phyloP scores from a whole-genome alignment of 92 coral and sea anemone genomes.

The Desmophyllum pertusum region DNA sequence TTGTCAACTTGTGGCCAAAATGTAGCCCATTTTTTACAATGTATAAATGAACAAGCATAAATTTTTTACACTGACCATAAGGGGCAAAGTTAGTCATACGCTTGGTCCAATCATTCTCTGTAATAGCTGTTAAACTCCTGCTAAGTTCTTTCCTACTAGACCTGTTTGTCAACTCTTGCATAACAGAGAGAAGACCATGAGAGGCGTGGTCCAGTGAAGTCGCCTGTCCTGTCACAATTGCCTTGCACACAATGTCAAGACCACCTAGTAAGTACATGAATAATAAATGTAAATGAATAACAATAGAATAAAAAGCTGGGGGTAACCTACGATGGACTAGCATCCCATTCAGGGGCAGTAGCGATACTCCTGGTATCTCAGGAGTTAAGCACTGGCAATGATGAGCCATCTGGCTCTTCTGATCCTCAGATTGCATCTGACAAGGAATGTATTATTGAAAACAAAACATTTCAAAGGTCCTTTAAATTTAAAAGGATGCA shows the following conservation, averaged over 20 bases:
- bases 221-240: constrained; percentile 70
- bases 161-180: constrained; percentile 65
- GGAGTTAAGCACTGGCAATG: too few species aligned
- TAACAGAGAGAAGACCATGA: constrained; percentile 63
- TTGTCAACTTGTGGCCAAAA: background rate
- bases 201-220: constrained; percentile 64
- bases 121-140: constrained; percentile 63
- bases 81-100: constrained; percentile 93
- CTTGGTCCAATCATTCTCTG: constrained; percentile 79
- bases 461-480: too few species aligned
- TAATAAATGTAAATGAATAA: background rate
- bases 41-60: background rate
- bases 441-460: background rate
- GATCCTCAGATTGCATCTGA: background rate
- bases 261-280: constrained; percentile 71
- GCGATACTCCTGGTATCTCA: background rate
- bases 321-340: background rate
- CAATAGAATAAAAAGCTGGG: background rate
- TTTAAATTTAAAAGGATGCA: too few species aligned
- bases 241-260: constrained; percentile 72
- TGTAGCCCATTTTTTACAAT: background rate
- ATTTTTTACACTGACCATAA: constrained; percentile 65
- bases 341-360: background rate
- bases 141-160: constrained; percentile 57
- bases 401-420: too few species aligned